Evolutionary conservation across 2,113 vertebrate species (phyloP), one percentile per base, ranked within the genome.

Genomic region (Madoqua kirkii): DNA sequence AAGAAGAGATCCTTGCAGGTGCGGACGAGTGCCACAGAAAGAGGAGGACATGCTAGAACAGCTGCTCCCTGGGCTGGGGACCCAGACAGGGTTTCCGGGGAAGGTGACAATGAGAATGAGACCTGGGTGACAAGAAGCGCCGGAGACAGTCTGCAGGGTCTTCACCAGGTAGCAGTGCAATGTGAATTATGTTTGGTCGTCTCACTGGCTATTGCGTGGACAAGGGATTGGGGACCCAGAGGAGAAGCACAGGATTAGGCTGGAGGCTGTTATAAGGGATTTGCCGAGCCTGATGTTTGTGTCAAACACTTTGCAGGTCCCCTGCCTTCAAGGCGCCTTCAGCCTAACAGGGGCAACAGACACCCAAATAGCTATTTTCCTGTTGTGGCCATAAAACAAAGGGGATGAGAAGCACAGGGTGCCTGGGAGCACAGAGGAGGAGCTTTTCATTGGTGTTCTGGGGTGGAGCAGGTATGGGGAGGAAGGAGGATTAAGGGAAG

Each of bases 1-100:
- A 9, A 27, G 2, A 50, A 25, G 1, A 15, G 3, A 5, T 43
- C 14, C 3, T 14, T 29, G 55, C 48, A 71, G 16, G n/a, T 2
- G 23, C 5, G 0, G 25, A 67, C 8, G n/a, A 71, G 76, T 5
- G 15, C 43, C 50, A 2, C 11, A 5, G 13, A 36, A 33, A 55
- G 48, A 48, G 76, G 45, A 43, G 29, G 27, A 9, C 1, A 0
- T 0, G 78, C 3, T 11, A 7, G 9, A 33, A 19, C 0, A 40
- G 23, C 48, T 48, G 1, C 8, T 6, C 2, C 7, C 4, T 12
- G 29, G 36, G 13, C 6, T 1, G 0, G 78, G 25, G 7, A 59
- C 31, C 19, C 10, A 33, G 27, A 16, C 17, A 11, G 95, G 55
- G 4, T 14, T n/a, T 31, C 40, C 7, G 1, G 1, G 64, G 3